Conservation (phyloP, 92 coral and sea anemone species). For the Paramuricea clavata region DNA sequence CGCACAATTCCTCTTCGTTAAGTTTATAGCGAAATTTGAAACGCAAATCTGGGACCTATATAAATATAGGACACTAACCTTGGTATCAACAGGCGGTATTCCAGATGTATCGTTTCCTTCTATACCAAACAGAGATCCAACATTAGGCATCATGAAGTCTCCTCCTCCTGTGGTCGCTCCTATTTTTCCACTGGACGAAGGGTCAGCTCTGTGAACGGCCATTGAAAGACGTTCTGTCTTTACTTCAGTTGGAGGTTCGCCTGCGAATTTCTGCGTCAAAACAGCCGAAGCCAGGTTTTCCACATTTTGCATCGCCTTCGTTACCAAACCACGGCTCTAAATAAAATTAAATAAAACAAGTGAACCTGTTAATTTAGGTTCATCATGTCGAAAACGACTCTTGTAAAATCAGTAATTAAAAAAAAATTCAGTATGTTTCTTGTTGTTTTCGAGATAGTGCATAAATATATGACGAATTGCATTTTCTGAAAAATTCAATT, state of each 20-base stretch:
- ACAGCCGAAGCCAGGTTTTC: slow-evolving; percentile 15
- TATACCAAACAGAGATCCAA: slow-evolving; percentile 27
- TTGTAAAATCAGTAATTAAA: too few relatives aligned
- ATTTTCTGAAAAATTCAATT: too few relatives aligned
- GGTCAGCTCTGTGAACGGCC: slow-evolving; percentile 32
- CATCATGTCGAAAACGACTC: too few relatives aligned
- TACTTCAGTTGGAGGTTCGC: slow-evolving; percentile 29
- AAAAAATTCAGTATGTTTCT: too few relatives aligned
- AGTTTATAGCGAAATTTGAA: too few relatives aligned
- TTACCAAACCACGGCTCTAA: slow-evolving; percentile 10
- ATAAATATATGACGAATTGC: too few relatives aligned
- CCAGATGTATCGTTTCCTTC: slow-evolving; percentile 34
- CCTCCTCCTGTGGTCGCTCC: slow-evolving; percentile 33
- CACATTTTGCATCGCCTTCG: not conserved
- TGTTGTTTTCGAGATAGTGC: too few relatives aligned
- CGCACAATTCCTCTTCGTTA: too few relatives aligned
- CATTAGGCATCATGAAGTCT: slow-evolving; percentile 24
- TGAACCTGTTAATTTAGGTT: too few relatives aligned
- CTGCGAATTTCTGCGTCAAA: slow-evolving; percentile 17
- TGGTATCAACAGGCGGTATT: slow-evolving; percentile 16
- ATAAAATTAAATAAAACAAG: too few relatives aligned
- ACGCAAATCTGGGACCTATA: too few relatives aligned
- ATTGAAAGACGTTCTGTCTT: slow-evolving; percentile 6
- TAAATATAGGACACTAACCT: too few relatives aligned
- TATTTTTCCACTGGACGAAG: slow-evolving; percentile 3